These are phyloP conservation scores for Drosophila ironensis DNA, from an alignment of 1,140 invertebrate genomes.

Conservation along the genomic window DNA sequence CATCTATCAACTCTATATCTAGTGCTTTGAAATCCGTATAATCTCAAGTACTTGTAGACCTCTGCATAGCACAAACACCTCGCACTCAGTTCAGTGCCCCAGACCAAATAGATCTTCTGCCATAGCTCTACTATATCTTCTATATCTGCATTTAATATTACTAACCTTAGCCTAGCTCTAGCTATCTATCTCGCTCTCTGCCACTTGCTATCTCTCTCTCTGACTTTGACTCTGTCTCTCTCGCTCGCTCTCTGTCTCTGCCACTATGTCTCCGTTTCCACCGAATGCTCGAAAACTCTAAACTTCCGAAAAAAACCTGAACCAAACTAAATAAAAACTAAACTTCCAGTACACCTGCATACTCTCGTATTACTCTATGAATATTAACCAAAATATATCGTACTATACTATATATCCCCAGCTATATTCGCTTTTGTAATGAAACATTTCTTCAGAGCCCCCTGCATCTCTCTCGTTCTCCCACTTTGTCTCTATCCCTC, in stretches of 20 bases:
- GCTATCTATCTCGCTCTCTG: conserved; percentile 22
- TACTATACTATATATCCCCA: conserved; percentile 2
- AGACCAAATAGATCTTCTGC: conserved; percentile 34
- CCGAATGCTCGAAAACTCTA: conserved; percentile 33
- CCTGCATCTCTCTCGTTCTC: conserved; percentile 24
- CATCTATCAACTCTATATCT: conserved; percentile 48
- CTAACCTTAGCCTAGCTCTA: conserved; percentile 32
- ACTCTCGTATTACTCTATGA: conserved; percentile 30
- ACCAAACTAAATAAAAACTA: conserved; percentile 24
- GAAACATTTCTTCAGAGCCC: conserved; percentile 41
- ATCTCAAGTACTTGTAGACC: conserved; percentile 41
- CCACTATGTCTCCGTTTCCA: no score
- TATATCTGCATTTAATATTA: conserved; percentile 10
- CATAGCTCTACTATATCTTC: conserved; percentile 25
- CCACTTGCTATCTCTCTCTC: conserved; percentile 13
- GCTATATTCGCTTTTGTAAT: conserved; percentile 64
- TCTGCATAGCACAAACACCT: conserved; percentile 33
- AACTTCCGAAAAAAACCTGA: conserved; percentile 17
- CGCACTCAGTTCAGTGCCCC: conserved; percentile 32
- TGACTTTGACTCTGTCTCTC: neutral
- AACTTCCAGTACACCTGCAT: conserved; percentile 44
- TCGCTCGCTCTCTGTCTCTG: conserved; percentile 15
- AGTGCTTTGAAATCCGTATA: conserved; percentile 33
- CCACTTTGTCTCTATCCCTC: conserved; percentile 10
- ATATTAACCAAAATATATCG: conserved; percentile 4